These are phyloP conservation scores for Augiades crinisus DNA, from an alignment of 2,888 invertebrate species.

Conservation along the genomic window DNA sequence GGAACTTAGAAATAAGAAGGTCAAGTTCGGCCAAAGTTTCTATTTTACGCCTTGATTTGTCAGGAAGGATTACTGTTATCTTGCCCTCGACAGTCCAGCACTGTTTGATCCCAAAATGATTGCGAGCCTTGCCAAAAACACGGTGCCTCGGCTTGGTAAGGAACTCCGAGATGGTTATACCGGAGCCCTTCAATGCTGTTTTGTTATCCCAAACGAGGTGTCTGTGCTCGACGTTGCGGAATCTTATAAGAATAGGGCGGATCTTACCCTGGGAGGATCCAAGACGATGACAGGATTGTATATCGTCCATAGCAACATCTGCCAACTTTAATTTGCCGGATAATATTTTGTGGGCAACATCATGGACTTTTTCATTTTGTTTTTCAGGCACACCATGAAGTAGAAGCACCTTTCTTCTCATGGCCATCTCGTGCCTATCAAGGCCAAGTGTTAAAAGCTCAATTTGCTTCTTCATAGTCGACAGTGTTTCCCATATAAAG, in stretches of 20 bases:
- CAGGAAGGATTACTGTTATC: not conserved
- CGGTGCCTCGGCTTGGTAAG: too few species aligned
- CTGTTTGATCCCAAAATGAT: too few species aligned
- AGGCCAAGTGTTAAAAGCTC: not conserved
- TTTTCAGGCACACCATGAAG: not conserved
- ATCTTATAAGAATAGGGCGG: not conserved
- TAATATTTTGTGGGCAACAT: not conserved
- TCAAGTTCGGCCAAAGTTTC: not conserved
- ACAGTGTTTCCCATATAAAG: not conserved
- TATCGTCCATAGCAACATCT: not conserved
- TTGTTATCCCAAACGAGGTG: too few species aligned
- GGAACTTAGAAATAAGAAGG: not conserved
- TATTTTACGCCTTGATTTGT: not conserved
- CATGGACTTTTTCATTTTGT: not conserved
- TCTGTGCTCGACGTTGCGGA: too few species aligned
- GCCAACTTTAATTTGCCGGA: not conserved
- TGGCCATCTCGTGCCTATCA: not conserved
- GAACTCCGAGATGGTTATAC: not conserved
- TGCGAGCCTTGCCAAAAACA: too few species aligned
- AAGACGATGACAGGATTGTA: too few species aligned
- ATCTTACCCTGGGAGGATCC: not conserved
- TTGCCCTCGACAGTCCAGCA: not conserved
- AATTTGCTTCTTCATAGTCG: not conserved
- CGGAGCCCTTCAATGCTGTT: not conserved
- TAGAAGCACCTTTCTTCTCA: not conserved